Base-by-base conservation (phyloP, 1,140 invertebrate species). In the Caerostris extrusa region DNA sequence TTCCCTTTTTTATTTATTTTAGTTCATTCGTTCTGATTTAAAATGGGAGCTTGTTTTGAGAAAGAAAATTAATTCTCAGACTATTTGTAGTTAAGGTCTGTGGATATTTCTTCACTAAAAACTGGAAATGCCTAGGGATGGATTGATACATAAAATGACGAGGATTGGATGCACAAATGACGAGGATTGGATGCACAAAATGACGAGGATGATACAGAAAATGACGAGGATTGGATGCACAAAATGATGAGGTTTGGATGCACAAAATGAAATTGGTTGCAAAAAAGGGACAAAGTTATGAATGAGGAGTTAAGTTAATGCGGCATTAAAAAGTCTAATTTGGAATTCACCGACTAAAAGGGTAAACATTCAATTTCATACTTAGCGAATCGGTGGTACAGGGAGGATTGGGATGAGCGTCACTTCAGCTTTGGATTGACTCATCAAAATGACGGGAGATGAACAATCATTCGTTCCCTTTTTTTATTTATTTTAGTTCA, bases 331-430 rank as follows among this genome's bases (percentile, higher is more conserved):
- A 10, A 34, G 8, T 19, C 19, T 34, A 10, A 71, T 71, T 71
- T 71, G 69, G 19, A 71, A 50, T 71, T 71, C 69, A 19, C 19
- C 34, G 69, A 71, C 69, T 71, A 71, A 71, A 71, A 34, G 69
- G 69, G 69, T 71, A 71, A 71, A 71, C 69, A 71, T 12, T 34
- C 69, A 50, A 34, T 71, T 5, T 67, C 61, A 67, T 67, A 67
- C 61, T 67, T 67, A n/a, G 61, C 14, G 17, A 17, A 67, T 7
- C 61, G 61, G 10, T n/a, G 8, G 8, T 71, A 10, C 69, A 6
- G 69, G 7, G 10, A 6, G 69, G 19, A 71, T 50, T 71, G 69
- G 4, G 6, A 34, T 10, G 69, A 71, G 69, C 5, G 34, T 71
- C 19, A 71, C 69, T 71, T 50, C 69, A 71, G 7, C 8, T 7